These are phyloP conservation scores for Scolopax mira DNA, from an alignment of 2,113 vertebrate genomes.

Conservation along the genomic window DNA sequence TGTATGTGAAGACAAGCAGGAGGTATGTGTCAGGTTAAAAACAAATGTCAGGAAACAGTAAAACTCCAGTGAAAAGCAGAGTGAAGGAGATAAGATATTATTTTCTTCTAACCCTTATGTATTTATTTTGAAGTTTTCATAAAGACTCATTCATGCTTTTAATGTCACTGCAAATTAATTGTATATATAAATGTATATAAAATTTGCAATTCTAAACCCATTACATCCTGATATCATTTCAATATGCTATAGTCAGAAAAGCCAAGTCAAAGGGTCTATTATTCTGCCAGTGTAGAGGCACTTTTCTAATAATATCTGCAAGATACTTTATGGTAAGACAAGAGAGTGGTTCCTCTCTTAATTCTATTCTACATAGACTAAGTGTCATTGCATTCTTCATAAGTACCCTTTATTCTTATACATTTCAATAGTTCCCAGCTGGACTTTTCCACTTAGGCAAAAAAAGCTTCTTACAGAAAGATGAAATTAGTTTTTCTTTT, in stretches of 20 bases:
- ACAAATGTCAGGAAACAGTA: background rate
- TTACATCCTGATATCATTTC: background rate
- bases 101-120: background rate
- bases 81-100: background rate
- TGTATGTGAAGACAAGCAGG: background rate
- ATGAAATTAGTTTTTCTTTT: background rate
- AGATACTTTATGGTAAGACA: background rate
- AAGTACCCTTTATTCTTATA: background rate
- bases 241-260: background rate
- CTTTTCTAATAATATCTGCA: background rate
- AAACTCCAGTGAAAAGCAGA: background rate
- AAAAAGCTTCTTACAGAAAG: background rate
- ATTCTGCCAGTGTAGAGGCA: background rate
- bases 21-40: background rate
- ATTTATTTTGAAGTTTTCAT: background rate
- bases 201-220: background rate
- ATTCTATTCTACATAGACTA: background rate
- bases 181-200: too few species aligned
- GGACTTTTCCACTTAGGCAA: background rate
- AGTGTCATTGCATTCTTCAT: background rate
- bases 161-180: background rate
- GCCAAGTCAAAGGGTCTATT: background rate
- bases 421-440: background rate
- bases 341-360: rapidly evolving
- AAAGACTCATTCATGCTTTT: background rate